These are phyloP conservation scores for Drosophila hydei DNA, from an alignment of 1,140 invertebrate species.

Conservation along the genomic window DNA sequence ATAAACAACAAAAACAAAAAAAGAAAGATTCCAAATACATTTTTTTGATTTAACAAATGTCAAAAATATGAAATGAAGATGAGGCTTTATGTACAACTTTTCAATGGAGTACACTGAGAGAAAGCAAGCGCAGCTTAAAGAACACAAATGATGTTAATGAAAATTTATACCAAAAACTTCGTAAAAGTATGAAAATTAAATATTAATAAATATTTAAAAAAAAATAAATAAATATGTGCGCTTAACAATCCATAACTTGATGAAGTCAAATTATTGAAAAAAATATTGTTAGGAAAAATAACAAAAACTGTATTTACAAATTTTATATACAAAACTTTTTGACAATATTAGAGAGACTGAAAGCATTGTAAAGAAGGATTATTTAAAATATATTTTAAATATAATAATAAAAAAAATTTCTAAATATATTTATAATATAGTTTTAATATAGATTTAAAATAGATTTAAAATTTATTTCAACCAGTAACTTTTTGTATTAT, in stretches of 20 bases:
- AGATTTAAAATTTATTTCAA: too few relatives aligned
- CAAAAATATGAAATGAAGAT: conserved; percentile 74
- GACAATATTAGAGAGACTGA: too few relatives aligned
- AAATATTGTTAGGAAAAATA: too few relatives aligned
- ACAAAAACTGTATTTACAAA: too few relatives aligned
- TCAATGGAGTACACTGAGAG: conserved; percentile 53
- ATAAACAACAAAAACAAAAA: conserved; percentile 49
- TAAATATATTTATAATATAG: too few relatives aligned
- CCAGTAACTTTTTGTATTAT: too few relatives aligned
- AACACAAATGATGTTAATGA: neutral
- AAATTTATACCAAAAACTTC: neutral
- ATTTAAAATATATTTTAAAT: too few relatives aligned
- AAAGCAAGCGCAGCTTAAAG: neutral
- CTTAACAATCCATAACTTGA: neutral
- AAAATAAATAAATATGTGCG: neutral
- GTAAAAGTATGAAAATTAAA: neutral
- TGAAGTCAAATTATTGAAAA: too few relatives aligned
- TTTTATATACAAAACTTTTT: too few relatives aligned
- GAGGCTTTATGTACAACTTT: conserved; percentile 60
- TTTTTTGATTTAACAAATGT: conserved; percentile 75
- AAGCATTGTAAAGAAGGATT: too few relatives aligned
- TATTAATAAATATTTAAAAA: neutral
- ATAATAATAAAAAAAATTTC: too few relatives aligned
- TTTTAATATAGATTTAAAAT: too few relatives aligned
- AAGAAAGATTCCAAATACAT: conserved; percentile 44